These are phyloP conservation scores for Nebria salina DNA, from an alignment of 2,888 invertebrate species.

Conservation along the genomic window DNA sequence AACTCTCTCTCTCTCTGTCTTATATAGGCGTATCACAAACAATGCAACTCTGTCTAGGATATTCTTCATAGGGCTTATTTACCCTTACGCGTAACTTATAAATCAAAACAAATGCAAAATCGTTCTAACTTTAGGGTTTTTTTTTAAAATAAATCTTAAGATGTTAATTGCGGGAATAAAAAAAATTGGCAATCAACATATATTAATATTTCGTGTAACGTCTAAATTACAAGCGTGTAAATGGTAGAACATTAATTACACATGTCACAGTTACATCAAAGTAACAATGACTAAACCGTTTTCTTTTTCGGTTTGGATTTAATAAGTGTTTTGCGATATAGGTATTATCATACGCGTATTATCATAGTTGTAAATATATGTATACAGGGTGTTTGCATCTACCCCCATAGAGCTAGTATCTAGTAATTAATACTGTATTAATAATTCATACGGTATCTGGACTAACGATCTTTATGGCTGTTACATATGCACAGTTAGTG, in stretches of 20 bases:
- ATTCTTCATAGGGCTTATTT: background rate
- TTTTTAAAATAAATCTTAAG: too few species aligned
- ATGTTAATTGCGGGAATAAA: too few species aligned
- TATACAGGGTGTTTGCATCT: constrained; percentile 10
- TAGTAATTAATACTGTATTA: constrained; percentile 57
- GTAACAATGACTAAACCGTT: constrained; percentile 14
- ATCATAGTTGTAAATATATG: background rate
- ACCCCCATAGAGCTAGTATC: constrained; percentile 40
- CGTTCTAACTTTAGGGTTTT: too few species aligned
- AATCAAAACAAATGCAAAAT: too few species aligned
- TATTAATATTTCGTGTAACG: constrained; percentile 29
- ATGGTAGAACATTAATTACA: constrained; percentile 11
- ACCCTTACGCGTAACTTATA: constrained; percentile 3
- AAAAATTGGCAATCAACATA: background rate
- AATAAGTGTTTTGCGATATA: constrained; percentile 25
- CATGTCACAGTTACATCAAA: constrained; percentile 6
- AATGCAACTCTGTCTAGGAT: background rate
- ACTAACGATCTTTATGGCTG: constrained; percentile 61
- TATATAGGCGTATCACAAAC: background rate
- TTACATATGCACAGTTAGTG: constrained; percentile 60
- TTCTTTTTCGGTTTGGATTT: constrained; percentile 23
- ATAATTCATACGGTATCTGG: constrained; percentile 62
- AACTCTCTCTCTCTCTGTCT: background rate
- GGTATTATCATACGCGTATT: background rate
- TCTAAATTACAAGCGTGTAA: constrained; percentile 5